Evolutionary conservation across 2,113 vertebrate species (phyloP), one percentile per base, ranked within the genome.

Genomic region (Cavia porcellus): DNA sequence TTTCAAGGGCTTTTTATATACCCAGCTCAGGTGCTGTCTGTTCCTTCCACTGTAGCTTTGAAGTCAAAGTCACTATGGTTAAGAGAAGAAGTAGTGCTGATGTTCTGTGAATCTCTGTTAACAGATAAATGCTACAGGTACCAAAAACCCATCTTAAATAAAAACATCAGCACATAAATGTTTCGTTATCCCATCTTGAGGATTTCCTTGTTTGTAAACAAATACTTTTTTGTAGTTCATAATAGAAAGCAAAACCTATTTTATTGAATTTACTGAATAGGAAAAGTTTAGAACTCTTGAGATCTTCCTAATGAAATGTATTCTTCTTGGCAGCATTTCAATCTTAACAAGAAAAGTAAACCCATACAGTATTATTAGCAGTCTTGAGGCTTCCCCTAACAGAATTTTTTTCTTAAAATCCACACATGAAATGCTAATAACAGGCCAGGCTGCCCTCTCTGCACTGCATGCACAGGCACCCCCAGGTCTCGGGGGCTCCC

Each of bases 191-290:
- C 50, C 25, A 61, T 79, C 64, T 68, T 92, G 38, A 92, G 38
- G 32, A 82, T 55, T 97, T 92, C 77, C 83, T 55, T 85, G 70
- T 75, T 81, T 91, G 59, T 90, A 96, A 96, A 81, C 59, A 95
- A 81, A 45, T 35, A 82, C 50, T 85, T 89, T 52, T 81, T 81
- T 61, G 50, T 47, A 64, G 14, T 92, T 95, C 20, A 74, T 28
- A 85, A 64, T 55, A 66, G 61, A 89, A 75, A 90, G 19, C 24
- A 94, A 45, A 81, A 9, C 64, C 47, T 91, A 14, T 89, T 81
- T 93, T 75, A 74, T 4, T 92, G 35, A 28, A 90, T 97, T 84
- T 93, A 62, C 70, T 85, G 64, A 79, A 30, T 81, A 64, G 84
- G n/a, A 91, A 91, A 47, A 83, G 50, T 42, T 55, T 81, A 80